Evolutionary conservation across 2,797 vertebrate genomes (phyloP).

Genomic region (Crocodylus rhombifer): DNA sequence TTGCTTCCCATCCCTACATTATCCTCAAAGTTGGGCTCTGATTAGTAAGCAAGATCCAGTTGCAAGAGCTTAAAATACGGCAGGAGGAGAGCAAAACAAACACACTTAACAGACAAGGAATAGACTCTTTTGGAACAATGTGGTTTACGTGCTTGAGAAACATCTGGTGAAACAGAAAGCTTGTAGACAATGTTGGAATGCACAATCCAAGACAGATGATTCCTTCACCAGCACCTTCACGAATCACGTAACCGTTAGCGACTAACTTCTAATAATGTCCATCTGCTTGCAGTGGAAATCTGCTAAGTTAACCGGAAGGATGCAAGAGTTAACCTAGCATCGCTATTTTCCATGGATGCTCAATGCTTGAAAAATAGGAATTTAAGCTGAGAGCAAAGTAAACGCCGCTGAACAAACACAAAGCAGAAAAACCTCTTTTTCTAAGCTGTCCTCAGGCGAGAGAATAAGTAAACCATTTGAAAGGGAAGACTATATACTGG

Average conservation of each 20-base stretch:
- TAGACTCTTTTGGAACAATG: background rate
- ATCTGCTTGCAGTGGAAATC: constrained; percentile 12
- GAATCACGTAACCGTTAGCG: background rate
- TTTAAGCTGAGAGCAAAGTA: background rate
- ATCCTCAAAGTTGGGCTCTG: background rate
- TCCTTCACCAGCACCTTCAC: background rate
- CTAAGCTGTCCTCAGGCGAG: background rate
- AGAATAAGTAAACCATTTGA: background rate
- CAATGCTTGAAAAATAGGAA: background rate
- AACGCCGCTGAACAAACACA: background rate
- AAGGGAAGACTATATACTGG: background rate
- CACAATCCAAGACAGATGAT: background rate
- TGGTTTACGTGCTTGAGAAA: background rate
- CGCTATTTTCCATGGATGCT: background rate
- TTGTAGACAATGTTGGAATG: background rate
- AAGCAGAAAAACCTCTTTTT: background rate
- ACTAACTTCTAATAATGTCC: background rate
- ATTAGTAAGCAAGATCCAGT: background rate
- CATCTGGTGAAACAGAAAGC: background rate
- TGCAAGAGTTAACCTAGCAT: background rate
- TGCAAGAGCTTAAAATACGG: fast-evolving
- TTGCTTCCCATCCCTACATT: background rate
- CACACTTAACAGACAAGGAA: fast-evolving
- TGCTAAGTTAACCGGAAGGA: background rate
- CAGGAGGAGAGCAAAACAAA: background rate